Conservation (phyloP, 2,888 invertebrate genomes). For the Myathropa florea region DNA sequence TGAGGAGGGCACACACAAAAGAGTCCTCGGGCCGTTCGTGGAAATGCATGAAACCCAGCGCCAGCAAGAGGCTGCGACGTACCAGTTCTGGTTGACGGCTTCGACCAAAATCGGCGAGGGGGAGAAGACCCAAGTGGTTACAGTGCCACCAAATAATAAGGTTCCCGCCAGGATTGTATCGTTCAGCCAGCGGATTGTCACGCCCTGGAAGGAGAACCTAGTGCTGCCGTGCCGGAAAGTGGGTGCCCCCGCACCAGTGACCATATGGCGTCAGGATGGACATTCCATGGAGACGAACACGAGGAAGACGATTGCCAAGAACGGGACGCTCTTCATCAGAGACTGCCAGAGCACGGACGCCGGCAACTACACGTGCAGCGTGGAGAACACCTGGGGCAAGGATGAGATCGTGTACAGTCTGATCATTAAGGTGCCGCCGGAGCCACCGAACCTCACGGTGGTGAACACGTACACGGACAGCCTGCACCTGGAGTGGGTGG, state of each 20-base stretch:
- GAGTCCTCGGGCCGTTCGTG: constrained; percentile 86
- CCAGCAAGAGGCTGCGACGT: constrained; percentile 87
- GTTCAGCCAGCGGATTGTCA: constrained; percentile 89
- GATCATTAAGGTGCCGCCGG: constrained; percentile 90
- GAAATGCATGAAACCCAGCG: constrained; percentile 87
- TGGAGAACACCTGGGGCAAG: constrained; percentile 91
- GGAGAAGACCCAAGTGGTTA: constrained; percentile 88
- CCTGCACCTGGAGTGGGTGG: constrained; percentile 90
- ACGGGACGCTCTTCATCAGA: constrained; percentile 89
- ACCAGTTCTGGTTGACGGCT: constrained; percentile 88
- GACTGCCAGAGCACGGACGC: constrained; percentile 90
- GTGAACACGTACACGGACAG: constrained; percentile 92
- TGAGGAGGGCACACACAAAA: constrained; percentile 89
- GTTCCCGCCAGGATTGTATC: constrained; percentile 95
- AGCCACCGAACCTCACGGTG: constrained; percentile 90
- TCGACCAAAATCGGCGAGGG: constrained; percentile 93
- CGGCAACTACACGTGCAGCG: constrained; percentile 94
- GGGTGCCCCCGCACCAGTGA: constrained; percentile 89
- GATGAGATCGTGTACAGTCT: constrained; percentile 90
- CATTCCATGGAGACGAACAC: constrained; percentile 87
- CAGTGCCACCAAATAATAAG: constrained; percentile 88
- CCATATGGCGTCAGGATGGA: constrained; percentile 90
- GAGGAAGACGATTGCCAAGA: constrained; percentile 84
- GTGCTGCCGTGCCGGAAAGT: constrained; percentile 91
- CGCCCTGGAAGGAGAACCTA: constrained; percentile 94